Conservation (phyloP, 2,113 vertebrate species). For the Mohoua ochrocephala region DNA sequence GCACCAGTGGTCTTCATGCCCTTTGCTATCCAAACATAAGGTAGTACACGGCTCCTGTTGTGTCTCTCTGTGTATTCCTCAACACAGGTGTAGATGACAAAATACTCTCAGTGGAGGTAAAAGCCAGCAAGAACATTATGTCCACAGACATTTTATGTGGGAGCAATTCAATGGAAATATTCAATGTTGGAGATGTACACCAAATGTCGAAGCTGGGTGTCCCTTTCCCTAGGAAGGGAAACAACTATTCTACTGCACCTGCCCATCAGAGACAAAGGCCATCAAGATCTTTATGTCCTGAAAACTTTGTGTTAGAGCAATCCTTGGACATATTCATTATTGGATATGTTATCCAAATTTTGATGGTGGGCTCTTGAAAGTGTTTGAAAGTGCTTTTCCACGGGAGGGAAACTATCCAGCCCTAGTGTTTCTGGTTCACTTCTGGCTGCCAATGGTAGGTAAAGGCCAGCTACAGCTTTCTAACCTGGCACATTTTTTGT, state of each 20-base stretch:
- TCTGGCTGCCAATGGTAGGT: neutral
- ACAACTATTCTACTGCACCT: neutral
- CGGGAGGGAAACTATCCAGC: neutral
- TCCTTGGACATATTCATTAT: neutral
- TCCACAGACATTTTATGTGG: neutral
- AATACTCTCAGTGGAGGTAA: neutral
- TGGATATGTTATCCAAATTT: neutral
- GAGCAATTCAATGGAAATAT: neutral
- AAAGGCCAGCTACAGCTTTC: neutral
- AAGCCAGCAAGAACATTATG: neutral
- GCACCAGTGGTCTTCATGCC: neutral
- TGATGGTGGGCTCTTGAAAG: neutral
- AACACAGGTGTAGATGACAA: neutral
- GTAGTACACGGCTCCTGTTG: neutral
- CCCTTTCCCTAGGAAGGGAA: neutral
- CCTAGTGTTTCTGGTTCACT: neutral
- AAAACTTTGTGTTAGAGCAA: neutral
- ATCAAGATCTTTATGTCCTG: neutral
- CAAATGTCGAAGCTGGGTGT: neutral
- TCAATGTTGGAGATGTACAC: neutral
- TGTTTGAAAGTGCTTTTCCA: neutral
- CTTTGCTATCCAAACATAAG: neutral
- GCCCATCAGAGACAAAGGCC: neutral
- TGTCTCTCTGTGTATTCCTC: neutral
- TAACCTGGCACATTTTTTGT: neutral